phyloP scores from a whole-genome alignment of 2,888 invertebrate species.

The Orthosia gracilis region DNA sequence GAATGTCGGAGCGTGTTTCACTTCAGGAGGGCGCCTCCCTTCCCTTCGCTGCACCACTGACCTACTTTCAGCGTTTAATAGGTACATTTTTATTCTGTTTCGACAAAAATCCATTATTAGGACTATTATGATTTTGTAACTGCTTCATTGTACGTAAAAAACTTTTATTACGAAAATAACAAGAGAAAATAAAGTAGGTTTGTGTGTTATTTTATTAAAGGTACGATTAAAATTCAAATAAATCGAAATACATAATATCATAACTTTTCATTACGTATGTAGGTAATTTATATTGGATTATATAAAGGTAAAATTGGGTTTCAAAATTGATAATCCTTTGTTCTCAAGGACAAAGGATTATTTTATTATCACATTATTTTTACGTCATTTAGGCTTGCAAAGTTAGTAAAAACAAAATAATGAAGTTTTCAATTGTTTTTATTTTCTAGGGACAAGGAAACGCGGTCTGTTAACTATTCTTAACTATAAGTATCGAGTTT shows the following conservation, averaged over 20 bases:
- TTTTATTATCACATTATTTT: no score
- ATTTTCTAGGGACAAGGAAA: conserved; percentile 3
- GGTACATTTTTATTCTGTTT: conserved; percentile 29
- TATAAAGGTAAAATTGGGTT: not conserved
- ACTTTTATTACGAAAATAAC: not conserved
- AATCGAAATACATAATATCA: not conserved
- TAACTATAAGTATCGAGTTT: not conserved
- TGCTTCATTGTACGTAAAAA: not conserved
- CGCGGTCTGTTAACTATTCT: not conserved
- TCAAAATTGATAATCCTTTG: not conserved
- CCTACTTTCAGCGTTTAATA: conserved; percentile 82
- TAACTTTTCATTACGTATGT: not conserved
- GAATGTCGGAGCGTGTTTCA: conserved; percentile 60
- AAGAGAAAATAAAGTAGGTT: not conserved
- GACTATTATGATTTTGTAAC: not conserved
- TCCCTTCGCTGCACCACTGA: conserved; percentile 87
- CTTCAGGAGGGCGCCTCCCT: conserved; percentile 74
- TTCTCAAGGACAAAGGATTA: not conserved
- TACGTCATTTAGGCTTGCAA: not conserved
- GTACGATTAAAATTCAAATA: not conserved
- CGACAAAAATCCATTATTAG: not conserved
- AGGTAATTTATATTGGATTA: not conserved
- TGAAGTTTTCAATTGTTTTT: not conserved
- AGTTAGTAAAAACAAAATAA: not conserved
- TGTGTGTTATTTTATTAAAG: not conserved